Percentiles rank a stretch among this genome's conserved stretches.
Evolutionary conservation across 2,888 invertebrate species (phyloP).

Genomic region (Acleris cristana): DNA sequence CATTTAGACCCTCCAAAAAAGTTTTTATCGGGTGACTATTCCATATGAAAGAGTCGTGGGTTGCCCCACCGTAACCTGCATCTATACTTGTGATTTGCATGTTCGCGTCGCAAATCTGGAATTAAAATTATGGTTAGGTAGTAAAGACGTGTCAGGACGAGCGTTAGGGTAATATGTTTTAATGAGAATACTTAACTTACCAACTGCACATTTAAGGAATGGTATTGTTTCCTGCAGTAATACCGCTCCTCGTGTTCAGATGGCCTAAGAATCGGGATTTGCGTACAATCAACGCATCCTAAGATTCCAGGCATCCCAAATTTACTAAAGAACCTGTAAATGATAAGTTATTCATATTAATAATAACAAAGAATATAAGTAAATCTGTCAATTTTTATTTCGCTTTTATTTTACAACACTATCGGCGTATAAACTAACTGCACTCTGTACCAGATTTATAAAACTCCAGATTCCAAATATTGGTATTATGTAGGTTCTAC

Average conservation of each 20-base stretch:
- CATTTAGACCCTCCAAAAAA: too few relatives aligned
- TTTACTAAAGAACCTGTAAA: background rate
- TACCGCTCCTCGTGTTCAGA: background rate
- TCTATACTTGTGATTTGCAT: constrained; percentile 1
- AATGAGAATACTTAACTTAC: background rate
- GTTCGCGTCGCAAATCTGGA: background rate
- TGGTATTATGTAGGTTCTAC: too few relatives aligned
- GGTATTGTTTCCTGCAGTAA: background rate
- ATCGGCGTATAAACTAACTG: too few relatives aligned
- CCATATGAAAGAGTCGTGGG: too few relatives aligned
- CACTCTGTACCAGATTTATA: too few relatives aligned
- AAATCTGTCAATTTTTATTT: too few relatives aligned
- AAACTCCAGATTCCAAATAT: too few relatives aligned
- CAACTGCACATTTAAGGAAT: constrained; percentile 1
- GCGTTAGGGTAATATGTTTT: background rate
- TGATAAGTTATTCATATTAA: too few relatives aligned
- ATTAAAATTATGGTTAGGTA: background rate
- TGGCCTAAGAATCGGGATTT: background rate
- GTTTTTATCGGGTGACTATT: too few relatives aligned
- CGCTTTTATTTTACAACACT: too few relatives aligned
- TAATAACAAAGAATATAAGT: too few relatives aligned
- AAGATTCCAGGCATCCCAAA: background rate
- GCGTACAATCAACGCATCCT: background rate
- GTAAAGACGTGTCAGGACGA: too few relatives aligned
- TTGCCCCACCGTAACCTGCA: background rate